These are phyloP conservation scores for Myiopsitta monachus DNA, from an alignment of 2,113 vertebrate genomes.

Conservation along the genomic window DNA sequence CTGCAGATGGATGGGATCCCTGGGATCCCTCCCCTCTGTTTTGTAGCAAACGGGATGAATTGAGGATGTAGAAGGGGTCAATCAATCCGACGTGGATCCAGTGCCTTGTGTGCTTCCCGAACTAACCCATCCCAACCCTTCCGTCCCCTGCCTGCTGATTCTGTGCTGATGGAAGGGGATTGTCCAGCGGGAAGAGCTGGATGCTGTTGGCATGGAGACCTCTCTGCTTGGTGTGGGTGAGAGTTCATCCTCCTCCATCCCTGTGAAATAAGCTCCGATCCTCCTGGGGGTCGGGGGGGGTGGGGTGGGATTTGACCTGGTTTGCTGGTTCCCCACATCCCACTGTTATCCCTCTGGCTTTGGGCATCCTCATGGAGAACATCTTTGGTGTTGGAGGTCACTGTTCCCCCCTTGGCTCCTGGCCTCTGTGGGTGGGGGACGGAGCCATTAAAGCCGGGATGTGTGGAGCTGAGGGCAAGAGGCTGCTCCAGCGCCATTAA, in stretches of 20 bases:
- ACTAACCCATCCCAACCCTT: neutral
- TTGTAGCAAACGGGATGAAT: neutral
- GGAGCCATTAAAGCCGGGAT: neutral
- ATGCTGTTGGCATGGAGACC: neutral
- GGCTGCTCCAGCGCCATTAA: slow-evolving; percentile 54
- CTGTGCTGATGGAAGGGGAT: neutral
- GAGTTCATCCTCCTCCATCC: neutral
- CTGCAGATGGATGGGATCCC: neutral
- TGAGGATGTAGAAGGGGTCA: neutral
- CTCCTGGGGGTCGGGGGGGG: neutral
- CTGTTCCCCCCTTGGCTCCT: neutral
- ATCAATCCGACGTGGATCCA: fast-evolving
- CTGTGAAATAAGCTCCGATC: neutral
- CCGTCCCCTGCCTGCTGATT: neutral
- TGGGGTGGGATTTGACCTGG: neutral
- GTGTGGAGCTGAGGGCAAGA: slow-evolving; percentile 32
- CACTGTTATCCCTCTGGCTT: neutral
- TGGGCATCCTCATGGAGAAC: slow-evolving; percentile 38
- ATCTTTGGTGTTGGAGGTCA: slow-evolving; percentile 16
- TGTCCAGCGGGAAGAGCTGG: neutral
- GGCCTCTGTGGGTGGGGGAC: neutral
- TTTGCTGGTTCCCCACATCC: neutral
- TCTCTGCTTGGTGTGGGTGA: neutral
- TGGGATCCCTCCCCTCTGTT: neutral
- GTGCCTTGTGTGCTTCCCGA: neutral